phyloP scores from a whole-genome alignment of 23 tunicate genomes.

The Styela clava region DNA sequence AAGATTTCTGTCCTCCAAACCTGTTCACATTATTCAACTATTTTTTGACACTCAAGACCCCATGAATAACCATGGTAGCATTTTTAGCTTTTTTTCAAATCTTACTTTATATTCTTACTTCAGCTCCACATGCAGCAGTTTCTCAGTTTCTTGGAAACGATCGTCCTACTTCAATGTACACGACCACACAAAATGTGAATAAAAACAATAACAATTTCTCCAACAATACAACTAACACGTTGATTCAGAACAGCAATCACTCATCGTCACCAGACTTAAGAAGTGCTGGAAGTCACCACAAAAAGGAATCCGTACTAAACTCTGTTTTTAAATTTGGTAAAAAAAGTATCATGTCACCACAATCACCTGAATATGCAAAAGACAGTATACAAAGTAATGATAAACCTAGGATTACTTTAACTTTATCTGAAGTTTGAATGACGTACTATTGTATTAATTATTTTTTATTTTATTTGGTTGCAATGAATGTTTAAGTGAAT shows the following conservation, averaged over 20 bases:
- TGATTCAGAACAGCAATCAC: background rate
- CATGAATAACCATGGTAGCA: no score
- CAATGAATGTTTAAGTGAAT: background rate
- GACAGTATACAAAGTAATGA: background rate
- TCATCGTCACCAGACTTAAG: background rate
- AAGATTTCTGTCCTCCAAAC: no score
- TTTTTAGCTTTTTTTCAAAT: no score
- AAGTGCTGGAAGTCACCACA: background rate
- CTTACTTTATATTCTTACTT: no score
- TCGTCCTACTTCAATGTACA: background rate
- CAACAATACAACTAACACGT: background rate
- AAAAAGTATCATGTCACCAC: conserved; percentile 3
- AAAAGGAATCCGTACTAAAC: conserved; percentile 2
- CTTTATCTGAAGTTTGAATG: conserved; percentile 2
- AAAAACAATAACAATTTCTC: conserved; percentile 2
- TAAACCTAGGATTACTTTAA: conserved; percentile 5
- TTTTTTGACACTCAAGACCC: no score
- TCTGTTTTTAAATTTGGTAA: background rate
- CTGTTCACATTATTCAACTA: no score
- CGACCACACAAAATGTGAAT: background rate
- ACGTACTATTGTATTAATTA: background rate
- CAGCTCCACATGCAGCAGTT: background rate
- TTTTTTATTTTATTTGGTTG: background rate
- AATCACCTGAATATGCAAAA: background rate
- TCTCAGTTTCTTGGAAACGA: background rate